Evolutionary conservation across 2,888 invertebrate species (phyloP).

Genomic region (Tortricodes alternella): DNA sequence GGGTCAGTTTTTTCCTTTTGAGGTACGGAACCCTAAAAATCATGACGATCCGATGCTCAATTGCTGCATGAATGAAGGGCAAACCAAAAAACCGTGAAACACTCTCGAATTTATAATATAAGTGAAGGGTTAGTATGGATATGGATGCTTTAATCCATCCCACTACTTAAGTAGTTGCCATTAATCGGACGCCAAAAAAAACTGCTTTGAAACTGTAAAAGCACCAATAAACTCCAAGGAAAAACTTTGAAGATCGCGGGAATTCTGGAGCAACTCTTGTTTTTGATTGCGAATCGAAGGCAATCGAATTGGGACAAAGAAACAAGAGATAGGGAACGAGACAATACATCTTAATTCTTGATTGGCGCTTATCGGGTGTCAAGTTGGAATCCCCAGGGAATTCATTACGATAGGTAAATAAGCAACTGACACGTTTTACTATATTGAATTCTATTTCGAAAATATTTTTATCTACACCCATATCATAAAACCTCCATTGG

Average conservation of each 20-base stretch:
- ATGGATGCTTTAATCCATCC: too few relatives aligned
- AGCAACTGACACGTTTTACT: not conserved
- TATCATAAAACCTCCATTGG: too few relatives aligned
- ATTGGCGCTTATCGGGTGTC: conserved; percentile 32
- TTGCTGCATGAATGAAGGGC: too few relatives aligned
- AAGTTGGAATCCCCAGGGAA: conserved; percentile 1
- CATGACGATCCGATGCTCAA: too few relatives aligned
- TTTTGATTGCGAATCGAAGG: conserved; percentile 16
- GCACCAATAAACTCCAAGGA: too few relatives aligned
- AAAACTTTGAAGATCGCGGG: not conserved
- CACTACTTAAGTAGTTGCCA: too few relatives aligned
- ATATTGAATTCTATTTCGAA: not conserved
- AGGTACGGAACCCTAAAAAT: too few relatives aligned
- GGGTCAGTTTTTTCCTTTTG: too few relatives aligned
- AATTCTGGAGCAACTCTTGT: not conserved
- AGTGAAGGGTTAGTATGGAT: too few relatives aligned
- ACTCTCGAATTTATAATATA: too few relatives aligned
- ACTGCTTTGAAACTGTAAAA: not conserved
- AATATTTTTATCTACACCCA: not conserved
- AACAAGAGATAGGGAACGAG: conserved; percentile 7
- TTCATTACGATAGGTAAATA: conserved; percentile 25
- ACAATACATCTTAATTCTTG: conserved; percentile 34
- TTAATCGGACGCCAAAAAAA: too few relatives aligned
- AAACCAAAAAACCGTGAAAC: too few relatives aligned
- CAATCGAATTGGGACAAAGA: conserved; percentile 28